phyloP scores from a whole-genome alignment of 2,888 invertebrate genomes.

The Smittia aterrima region DNA sequence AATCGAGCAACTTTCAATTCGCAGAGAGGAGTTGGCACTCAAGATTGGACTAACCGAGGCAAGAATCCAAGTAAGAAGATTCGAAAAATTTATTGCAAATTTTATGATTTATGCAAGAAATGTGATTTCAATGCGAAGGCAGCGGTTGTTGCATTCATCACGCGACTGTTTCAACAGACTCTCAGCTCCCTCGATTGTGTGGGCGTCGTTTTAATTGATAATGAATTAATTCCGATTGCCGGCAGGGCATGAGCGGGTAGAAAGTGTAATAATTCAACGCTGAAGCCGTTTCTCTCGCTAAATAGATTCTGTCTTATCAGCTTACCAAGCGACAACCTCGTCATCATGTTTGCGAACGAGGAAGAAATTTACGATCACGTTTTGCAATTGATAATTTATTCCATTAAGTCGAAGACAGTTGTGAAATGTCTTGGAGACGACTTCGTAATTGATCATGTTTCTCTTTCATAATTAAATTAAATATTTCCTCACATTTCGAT shows the following conservation, averaged over 20 bases:
- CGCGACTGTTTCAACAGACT: slow-evolving; percentile 12
- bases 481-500: background rate
- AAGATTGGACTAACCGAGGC: slow-evolving; percentile 93
- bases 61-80: slow-evolving; percentile 78
- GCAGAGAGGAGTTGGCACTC: slow-evolving; percentile 91
- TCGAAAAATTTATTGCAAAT: slow-evolving; percentile 37
- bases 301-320: background rate
- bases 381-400: slow-evolving; percentile 39
- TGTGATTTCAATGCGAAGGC: slow-evolving; percentile 24
- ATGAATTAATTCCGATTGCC: slow-evolving; percentile 31
- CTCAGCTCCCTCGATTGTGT: background rate
- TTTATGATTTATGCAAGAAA: slow-evolving; percentile 41
- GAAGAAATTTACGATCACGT: slow-evolving; percentile 36
- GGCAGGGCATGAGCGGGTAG: slow-evolving; percentile 12
- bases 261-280: slow-evolving; percentile 36
- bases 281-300: background rate
- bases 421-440: too few relatives aligned
- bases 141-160: slow-evolving; percentile 18
- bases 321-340: background rate
- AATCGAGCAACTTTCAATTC: slow-evolving; percentile 53
- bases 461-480: slow-evolving; percentile 36
- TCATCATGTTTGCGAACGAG: background rate
- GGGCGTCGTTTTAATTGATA: slow-evolving; percentile 40
- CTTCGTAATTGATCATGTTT: slow-evolving; percentile 41
- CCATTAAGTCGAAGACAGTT: slow-evolving; percentile 20